Base-by-base conservation (phyloP, 2,797 vertebrate genomes). In the Lutjanus campechanus region DNA sequence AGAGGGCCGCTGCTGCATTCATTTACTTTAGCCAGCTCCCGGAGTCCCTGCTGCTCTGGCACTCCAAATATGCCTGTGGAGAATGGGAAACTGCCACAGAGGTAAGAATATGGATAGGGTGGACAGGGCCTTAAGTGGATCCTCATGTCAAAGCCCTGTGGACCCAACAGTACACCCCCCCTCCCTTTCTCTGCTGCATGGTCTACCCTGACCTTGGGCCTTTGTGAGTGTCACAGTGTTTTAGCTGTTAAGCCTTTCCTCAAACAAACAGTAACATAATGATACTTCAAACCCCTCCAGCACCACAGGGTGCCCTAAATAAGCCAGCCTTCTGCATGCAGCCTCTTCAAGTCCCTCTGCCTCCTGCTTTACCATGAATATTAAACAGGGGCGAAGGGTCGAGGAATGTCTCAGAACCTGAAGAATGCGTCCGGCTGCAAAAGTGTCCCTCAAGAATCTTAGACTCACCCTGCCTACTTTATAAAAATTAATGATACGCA, bases 211-310 rank as follows among this genome's bases (percentile, higher is more conserved):
- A 93, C 92, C 93, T 93, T 93, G 87, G 88, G 91, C 82, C 89
- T 93, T 92, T 92, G 90, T 84, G 87, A 89, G 90, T 92, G 89
- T 92, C 86, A 87, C 91, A 91, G 89, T 90, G 84, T 92, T 95
- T 95, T 91, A 94, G 93, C 94, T 88, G 90, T 87, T 93, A 94
- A 94, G 92, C 93, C 88, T 91, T 93, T 90, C 60, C 89, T 95
- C 93, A 94, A 94, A 95, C 95, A 95, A 95, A 95, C 94, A 94
- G 95, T 95, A 95, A 95, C 94, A 92, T 93, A 95, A 95, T 91
- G 94, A 95, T 92, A 95, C 94, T 95, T 96, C 94, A 95, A 95
- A 94, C 91, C 89, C 89, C 88, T 92, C 82, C 86, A 91, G 83
- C 95, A 90, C 92, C 79, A 63, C 79, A 3, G 95, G 95, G 92